Base-by-base conservation (phyloP, 2,888 invertebrate species). In the Psococerastis gibbosa region DNA sequence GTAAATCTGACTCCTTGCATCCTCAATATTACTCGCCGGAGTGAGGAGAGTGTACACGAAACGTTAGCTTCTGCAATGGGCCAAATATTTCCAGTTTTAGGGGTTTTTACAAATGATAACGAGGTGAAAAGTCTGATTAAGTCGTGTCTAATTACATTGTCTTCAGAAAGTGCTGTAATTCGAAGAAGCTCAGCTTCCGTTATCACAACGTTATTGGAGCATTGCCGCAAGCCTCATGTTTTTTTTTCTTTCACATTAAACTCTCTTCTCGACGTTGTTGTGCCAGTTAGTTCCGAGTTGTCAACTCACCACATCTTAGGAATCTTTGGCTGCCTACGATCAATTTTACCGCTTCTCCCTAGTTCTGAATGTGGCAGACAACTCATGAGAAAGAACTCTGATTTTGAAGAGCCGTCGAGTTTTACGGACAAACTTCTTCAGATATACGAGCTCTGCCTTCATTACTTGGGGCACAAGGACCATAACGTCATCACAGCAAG, bases 401-500 rank as follows among this genome's bases (percentile, higher is more conserved):
- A n/a, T n/a, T n/a, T n/a, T n/a, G 27, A 27, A 27, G 27, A 27
- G 6, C 6, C 8, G 8, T 27, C 27, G 8, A 9, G 6, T 9
- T 27, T 9, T 27, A 27, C 27, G 6, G 27, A 27, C 11, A 27
- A 27, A 11, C 27, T 27, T 6, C 27, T 27, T 9, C n/a, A n/a
- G n/a, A 67, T 84, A 23, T 85, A 81, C 59, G 78, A 82, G 60
- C 66, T 83, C 45, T 82, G 80, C 59, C 61, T 85, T 43, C 66
- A 75, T 55, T 80, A 78, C 61, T 67, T 75, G 1, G 58, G 60
- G 45, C 75, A 77, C 52, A 62, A 65, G 5, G 84, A 91, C 60
- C 91, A 92, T 60, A 89, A 89, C 60, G 73, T 89, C 46, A 76
- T 87, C 52, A 89, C 89, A 56, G 77, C 85, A 1, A 75, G 88